Base-by-base conservation (phyloP, 2,113 vertebrate species). In the Hymenochirus boettgeri region DNA sequence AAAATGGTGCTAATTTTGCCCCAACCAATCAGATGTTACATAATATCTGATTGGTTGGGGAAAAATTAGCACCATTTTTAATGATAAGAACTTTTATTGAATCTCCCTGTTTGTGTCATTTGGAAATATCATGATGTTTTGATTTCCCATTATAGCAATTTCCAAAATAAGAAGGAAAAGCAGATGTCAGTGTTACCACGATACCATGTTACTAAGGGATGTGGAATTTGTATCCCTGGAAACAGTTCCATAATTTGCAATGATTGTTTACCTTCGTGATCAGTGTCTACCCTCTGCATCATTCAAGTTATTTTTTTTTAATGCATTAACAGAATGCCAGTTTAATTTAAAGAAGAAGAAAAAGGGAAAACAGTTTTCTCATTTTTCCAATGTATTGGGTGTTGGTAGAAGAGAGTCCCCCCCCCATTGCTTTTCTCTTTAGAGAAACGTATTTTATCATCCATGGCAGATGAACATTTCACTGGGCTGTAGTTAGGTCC, bases 381-480 rank as follows among this genome's bases (percentile, higher is more conserved):
- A n/a, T n/a, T n/a, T n/a, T n/a, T n/a, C n/a, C n/a, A n/a, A n/a
- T n/a, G n/a, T n/a, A n/a, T n/a, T n/a, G n/a, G n/a, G n/a, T n/a
- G n/a, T n/a, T n/a, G n/a, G n/a, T n/a, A n/a, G n/a, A n/a, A n/a
- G n/a, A n/a, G n/a, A n/a, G n/a, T n/a, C n/a, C n/a, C n/a, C n/a
- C n/a, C n/a, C n/a, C n/a, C n/a, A n/a, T n/a, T n/a, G n/a, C n/a
- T n/a, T n/a, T n/a, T n/a, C n/a, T n/a, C n/a, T n/a, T n/a, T n/a
- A n/a, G n/a, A 58, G 50, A 66, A 42, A 58, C 37, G 63, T 50
- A 66, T 66, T 66, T 66, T 18, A 58, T 26, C 26, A 45, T 26
- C 63, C 37, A 45, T n/a, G 42, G 3, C 45, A 26, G 42, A 26
- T 19, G 50, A 66, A 58, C 27, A 48, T 65, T 25, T 52, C 33